A percentile compares a stretch with the other conserved stretches of the same genome.
Conservation (phyloP, 2,797 vertebrate genomes). For the Trachurus trachurus region DNA sequence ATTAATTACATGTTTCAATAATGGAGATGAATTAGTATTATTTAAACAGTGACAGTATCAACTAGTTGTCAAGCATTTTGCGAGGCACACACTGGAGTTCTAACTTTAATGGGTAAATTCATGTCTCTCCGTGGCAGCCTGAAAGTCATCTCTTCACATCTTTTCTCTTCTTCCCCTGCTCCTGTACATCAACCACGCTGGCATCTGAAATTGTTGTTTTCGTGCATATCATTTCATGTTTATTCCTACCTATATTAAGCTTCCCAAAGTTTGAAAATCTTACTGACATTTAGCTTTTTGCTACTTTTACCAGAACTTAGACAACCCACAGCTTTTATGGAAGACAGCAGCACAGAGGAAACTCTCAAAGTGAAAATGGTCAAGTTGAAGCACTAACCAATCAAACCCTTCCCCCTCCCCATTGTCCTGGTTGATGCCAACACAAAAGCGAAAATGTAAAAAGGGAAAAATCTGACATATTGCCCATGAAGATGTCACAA, state of each 20-base stretch:
- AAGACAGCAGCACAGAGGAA: constrained; percentile 52
- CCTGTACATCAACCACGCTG: constrained; percentile 68
- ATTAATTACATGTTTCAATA: constrained; percentile 84
- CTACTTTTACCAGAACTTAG: constrained; percentile 32
- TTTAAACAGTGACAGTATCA: constrained; percentile 84
- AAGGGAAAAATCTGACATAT: constrained; percentile 35
- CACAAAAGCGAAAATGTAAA: constrained; percentile 49
- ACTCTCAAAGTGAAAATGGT: constrained; percentile 60
- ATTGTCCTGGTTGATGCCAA: constrained; percentile 29
- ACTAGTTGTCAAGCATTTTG: constrained; percentile 76
- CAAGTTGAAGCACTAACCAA: constrained; percentile 55
- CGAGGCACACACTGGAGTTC: constrained; percentile 56
- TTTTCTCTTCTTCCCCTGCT: constrained; percentile 44
- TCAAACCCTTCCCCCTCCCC: constrained; percentile 32
- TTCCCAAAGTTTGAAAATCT: constrained; percentile 59
- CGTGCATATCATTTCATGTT: constrained; percentile 66
- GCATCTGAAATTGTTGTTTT: constrained; percentile 78
- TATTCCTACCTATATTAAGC: constrained; percentile 65
- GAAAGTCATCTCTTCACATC: constrained; percentile 62
- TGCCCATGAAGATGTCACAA: constrained; percentile 55
- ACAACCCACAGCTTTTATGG: constrained; percentile 55
- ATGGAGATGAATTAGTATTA: constrained; percentile 84
- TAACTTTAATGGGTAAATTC: constrained; percentile 74
- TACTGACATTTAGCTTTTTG: constrained; percentile 72
- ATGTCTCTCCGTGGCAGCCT: constrained; percentile 69